Evolutionary conservation across 2,113 vertebrate genomes (phyloP).

Genomic region (Galemys pyrenaicus): DNA sequence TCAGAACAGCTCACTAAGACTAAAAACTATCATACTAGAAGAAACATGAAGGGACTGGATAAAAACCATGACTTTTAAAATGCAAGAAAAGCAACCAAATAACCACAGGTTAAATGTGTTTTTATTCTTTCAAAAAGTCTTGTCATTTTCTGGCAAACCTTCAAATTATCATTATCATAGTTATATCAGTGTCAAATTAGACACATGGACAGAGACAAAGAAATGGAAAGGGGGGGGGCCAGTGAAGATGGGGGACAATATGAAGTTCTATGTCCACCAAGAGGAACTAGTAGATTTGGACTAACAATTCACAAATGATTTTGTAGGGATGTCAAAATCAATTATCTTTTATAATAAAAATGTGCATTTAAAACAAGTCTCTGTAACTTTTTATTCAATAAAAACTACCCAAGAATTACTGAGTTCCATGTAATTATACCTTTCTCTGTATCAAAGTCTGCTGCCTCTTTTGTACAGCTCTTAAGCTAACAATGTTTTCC

Average conservation of each 20-base stretch:
- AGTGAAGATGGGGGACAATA: background rate
- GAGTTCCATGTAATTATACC: constrained; percentile 1
- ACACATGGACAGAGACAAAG: background rate
- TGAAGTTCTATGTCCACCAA: background rate
- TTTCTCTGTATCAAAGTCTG: background rate
- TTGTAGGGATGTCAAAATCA: background rate
- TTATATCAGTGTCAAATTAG: background rate
- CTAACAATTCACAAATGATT: background rate
- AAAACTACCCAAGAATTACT: background rate
- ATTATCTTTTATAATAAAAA: constrained; percentile 44
- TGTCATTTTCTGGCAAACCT: background rate
- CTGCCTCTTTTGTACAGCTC: background rate
- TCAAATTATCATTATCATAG: background rate
- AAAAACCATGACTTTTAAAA: constrained; percentile 13
- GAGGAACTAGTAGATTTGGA: background rate
- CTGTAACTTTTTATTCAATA: constrained; percentile 24
- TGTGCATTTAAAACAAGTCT: background rate
- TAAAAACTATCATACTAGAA: background rate
- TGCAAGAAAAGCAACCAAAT: background rate
- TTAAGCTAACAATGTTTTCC: background rate
- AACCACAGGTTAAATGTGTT: background rate
- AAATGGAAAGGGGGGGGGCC: too few relatives aligned
- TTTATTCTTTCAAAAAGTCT: constrained; percentile 24
- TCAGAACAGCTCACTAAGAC: background rate
- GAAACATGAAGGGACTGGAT: background rate